Evolutionary conservation across 2,888 invertebrate genomes (phyloP), one percentile per base, ranked within the genome.

Genomic region (Clepsis dumicolana): DNA sequence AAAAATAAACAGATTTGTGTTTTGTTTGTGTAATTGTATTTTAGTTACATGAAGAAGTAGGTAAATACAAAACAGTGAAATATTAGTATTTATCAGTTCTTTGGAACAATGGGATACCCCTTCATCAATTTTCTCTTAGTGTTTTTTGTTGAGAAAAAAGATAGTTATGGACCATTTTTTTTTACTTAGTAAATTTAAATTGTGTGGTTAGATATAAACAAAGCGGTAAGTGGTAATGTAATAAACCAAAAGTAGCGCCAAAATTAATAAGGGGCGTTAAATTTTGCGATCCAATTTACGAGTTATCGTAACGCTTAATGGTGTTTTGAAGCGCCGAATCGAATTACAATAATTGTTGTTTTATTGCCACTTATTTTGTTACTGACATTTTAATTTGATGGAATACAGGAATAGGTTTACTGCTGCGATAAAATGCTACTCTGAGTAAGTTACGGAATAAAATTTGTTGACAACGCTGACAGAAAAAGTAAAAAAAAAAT

Each of bases 231-330:
- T 62, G 32, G 48, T 18, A 50, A 48, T 10, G 4, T 10, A 44
- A 24, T 24, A 24, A 4, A 18, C 44, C 32, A 14, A 32, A n/a
- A 65, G 44, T 2, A n/a, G 41, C 57, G 27, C 64, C 53, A 12
- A 67, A 63, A 54, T 64, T 57, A 53, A 60, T 54, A 50, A 35
- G 35, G 61, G 52, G 57, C 53, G 54, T 14, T 61, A 80, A 81
- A 84, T 79, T 80, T 75, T 74, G 67, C 76, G 69, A 80, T 78
- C 76, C 71, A 83, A 83, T 88, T 89, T 87, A 88, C 84, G 83
- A 80, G 75, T 84, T 79, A 80, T 80, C 84, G 83, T 88, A 84
- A 88, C 85, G 79, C 82, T 84, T 82, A 82, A 85, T 77, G 81
- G 82, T 77, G 79, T 77, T 76, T 72, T 73, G 60, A 76, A 80